Evolutionary conservation across 2,797 vertebrate species (phyloP), one percentile per base, ranked within the genome.

Genomic region (Thripadectes ignobilis): DNA sequence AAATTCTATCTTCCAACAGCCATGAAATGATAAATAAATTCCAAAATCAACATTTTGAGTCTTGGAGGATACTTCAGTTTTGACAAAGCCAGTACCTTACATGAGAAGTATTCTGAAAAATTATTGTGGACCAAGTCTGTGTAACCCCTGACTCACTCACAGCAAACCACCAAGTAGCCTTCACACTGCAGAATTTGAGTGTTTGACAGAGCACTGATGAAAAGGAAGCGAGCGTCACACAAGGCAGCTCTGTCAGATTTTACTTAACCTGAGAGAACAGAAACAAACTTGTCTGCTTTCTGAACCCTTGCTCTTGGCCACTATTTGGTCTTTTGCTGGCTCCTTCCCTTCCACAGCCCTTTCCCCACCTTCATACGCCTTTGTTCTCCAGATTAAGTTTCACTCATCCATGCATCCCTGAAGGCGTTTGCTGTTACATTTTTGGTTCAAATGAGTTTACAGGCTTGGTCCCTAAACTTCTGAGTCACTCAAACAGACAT

Each of bases 111-210:
- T 5, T 85, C 54, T 67, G 51, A 65, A 62, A 71, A 80, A 55
- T 22, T 24, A 43, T 46, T 63, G 51, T 0, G 12, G 52, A 76
- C 63, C 57, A 63, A 36, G 61, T 51, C 69, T 19, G 32, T 2
- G 7, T 32, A 79, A 77, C 19, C 24, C 9, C 11, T 2, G 0
- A 41, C 27, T 57, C 39, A 16, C 38, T 41, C 0, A 0, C 8
- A 83, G 73, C 54, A 79, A 88, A 80, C 34, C 0, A 0, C 38
- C 61, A 43, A 27, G 48, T 2, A 23, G 71, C 58, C 67, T 74
- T 88, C 68, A 36, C 20, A 39, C 18, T 43, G 65, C 63, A 85
- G 36, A 55, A 66, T 24, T 7, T 18, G 61, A 21, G 39, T 14
- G 9, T 72, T 58, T 66, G 57, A 66, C 45, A 69, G 19, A 55